Percentiles rank a stretch among this genome's conserved stretches.
Evolutionary conservation across 1,140 invertebrate species (phyloP).

Genomic region (Aradophagus sp.): DNA sequence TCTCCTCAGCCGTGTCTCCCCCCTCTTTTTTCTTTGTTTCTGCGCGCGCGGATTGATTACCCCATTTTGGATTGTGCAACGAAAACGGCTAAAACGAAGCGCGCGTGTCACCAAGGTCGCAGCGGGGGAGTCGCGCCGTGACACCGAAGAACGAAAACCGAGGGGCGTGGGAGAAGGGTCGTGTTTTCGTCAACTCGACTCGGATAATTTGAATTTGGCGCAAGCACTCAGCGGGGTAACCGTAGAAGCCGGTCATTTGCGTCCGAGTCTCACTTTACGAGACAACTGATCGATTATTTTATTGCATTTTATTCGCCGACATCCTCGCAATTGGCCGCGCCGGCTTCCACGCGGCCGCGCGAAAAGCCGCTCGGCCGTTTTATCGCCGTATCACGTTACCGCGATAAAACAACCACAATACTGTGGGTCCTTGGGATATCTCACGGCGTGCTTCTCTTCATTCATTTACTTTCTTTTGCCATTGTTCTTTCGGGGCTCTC

Average conservation of each 20-base stretch:
- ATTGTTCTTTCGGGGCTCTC: too few relatives aligned
- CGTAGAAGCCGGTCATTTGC: slow-evolving; percentile 43
- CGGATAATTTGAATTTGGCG: slow-evolving; percentile 35
- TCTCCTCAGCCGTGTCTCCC: slow-evolving; percentile 28
- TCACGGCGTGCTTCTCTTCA: too few relatives aligned
- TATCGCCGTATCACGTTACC: slow-evolving; percentile 43
- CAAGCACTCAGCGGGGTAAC: slow-evolving; percentile 44
- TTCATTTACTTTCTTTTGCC: too few relatives aligned
- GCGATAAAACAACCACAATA: slow-evolving; percentile 40
- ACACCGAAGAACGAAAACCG: slow-evolving; percentile 13
- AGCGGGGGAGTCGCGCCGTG: slow-evolving; percentile 14
- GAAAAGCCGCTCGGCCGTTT: too few relatives aligned
- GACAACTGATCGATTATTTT: slow-evolving; percentile 51
- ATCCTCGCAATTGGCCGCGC: too few relatives aligned
- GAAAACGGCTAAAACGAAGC: slow-evolving; percentile 20
- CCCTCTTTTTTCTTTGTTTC: slow-evolving; percentile 27
- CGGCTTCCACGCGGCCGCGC: too few relatives aligned
- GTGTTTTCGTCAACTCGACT: slow-evolving; percentile 39
- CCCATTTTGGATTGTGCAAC: slow-evolving; percentile 30
- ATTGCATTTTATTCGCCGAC: too few relatives aligned
- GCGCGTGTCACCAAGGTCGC: slow-evolving; percentile 28
- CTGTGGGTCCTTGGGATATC: too few relatives aligned
- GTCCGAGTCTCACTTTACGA: slow-evolving; percentile 28
- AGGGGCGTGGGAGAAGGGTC: slow-evolving; percentile 9
- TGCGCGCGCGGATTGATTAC: slow-evolving; percentile 36